These are phyloP conservation scores for Salminus brasiliensis DNA, from an alignment of 2,113 vertebrate genomes.

Conservation along the genomic window DNA sequence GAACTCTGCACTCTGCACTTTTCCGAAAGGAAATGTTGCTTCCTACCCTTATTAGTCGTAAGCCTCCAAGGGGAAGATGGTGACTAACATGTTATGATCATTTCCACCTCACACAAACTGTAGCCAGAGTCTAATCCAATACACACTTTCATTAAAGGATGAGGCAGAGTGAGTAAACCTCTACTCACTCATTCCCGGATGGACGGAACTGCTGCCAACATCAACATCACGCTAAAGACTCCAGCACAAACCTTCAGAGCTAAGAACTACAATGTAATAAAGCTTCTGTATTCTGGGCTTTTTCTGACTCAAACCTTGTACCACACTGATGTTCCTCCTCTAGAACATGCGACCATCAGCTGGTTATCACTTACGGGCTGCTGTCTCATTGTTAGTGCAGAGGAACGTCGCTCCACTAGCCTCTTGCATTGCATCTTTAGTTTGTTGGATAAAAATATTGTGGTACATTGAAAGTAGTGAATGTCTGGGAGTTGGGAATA, in stretches of 20 bases:
- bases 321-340: not conserved
- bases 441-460: too few relatives aligned
- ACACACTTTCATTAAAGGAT: conserved; percentile 54
- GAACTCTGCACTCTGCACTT: conserved; percentile 20
- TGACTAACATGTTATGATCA: conserved; percentile 49
- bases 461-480: too few relatives aligned
- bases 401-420: not conserved
- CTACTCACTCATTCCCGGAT: conserved; percentile 65
- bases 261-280: not conserved
- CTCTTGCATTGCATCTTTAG: too few relatives aligned
- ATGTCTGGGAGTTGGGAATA: too few relatives aligned
- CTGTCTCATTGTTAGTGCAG: not conserved
- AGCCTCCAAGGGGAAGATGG: conserved; percentile 15
- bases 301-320: not conserved
- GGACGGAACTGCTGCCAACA: conserved; percentile 50
- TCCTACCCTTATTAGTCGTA: conserved; percentile 48
- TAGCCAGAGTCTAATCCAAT: conserved; percentile 60
- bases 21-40: conserved; percentile 59
- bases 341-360: not conserved
- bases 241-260: not conserved
- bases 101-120: conserved; percentile 40
- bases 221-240: not conserved
- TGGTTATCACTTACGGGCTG: not conserved
- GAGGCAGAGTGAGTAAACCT: conserved; percentile 68
- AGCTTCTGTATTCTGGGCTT: not conserved